These are phyloP conservation scores for Bombus confusus DNA, from an alignment of 1,140 invertebrate genomes.

Conservation along the genomic window DNA sequence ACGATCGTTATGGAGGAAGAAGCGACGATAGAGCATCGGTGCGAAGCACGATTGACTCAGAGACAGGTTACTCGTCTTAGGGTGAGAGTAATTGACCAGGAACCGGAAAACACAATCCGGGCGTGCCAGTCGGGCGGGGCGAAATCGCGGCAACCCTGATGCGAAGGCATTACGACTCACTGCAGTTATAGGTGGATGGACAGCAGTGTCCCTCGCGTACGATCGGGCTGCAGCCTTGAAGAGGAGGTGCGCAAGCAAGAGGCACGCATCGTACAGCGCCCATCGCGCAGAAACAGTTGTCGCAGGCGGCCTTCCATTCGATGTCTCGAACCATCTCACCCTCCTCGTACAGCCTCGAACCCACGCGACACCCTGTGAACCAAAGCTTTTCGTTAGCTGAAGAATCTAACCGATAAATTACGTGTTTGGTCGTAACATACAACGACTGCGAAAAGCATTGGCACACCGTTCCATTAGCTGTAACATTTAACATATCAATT, in stretches of 20 bases:
- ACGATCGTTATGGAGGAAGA: not conserved
- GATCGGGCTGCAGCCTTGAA: conserved; percentile 90
- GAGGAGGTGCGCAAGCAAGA: conserved; percentile 88
- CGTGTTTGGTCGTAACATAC: too few relatives aligned
- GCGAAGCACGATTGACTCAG: not conserved
- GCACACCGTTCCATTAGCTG: too few relatives aligned
- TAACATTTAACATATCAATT: too few relatives aligned
- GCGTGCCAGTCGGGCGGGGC: conserved; percentile 16
- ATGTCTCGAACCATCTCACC: conserved; percentile 89
- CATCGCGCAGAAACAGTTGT: conserved; percentile 92
- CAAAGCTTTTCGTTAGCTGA: conserved; percentile 49
- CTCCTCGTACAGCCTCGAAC: conserved; percentile 85
- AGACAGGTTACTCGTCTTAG: not conserved
- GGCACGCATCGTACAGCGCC: conserved; percentile 89
- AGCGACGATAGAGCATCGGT: not conserved
- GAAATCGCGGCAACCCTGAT: conserved; percentile 32
- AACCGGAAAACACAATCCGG: conserved; percentile 53
- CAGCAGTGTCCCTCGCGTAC: conserved; percentile 91
- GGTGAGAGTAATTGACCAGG: not conserved
- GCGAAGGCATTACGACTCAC: conserved; percentile 80
- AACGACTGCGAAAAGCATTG: too few relatives aligned
- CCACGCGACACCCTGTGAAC: conserved; percentile 85
- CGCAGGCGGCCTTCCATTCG: conserved; percentile 84
- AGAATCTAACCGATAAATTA: not conserved
- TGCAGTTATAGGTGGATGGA: conserved; percentile 91